A percentile compares a stretch with the other conserved stretches of the same genome.
These are phyloP conservation scores for Halichoerus grypus DNA, from an alignment of 2,113 vertebrate genomes.

Conservation along the genomic window DNA sequence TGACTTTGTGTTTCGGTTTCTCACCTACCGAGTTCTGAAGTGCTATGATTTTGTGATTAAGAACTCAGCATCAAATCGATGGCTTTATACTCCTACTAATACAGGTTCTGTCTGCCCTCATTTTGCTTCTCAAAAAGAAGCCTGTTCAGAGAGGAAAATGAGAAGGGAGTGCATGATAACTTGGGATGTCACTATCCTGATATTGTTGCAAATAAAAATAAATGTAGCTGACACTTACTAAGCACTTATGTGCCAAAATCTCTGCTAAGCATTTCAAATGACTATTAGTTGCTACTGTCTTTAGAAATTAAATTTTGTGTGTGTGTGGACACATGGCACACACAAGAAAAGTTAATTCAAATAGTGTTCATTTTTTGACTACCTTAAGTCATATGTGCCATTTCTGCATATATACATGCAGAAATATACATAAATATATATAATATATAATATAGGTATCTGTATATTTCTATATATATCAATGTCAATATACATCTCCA, in stretches of 20 bases:
- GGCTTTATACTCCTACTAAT: neutral
- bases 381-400: neutral
- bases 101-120: neutral
- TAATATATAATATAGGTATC: neutral
- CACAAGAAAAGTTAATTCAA: conserved; percentile 7
- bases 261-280: conserved; percentile 6
- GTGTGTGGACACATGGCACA: neutral
- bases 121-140: neutral
- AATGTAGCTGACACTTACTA: neutral
- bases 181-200: neutral
- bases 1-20: neutral
- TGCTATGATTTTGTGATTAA: conserved; percentile 12
- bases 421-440: neutral
- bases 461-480: neutral
- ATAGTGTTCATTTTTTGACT: neutral
- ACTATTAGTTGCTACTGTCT: neutral
- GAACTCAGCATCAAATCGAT: neutral
- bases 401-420: neutral
- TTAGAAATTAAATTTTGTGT: conserved; percentile 26
- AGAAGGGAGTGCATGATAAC: neutral
- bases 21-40: neutral
- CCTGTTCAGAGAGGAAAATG: neutral
- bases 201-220: neutral
- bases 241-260: neutral
- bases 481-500: neutral